Base-by-base conservation (phyloP, 2,797 vertebrate genomes). In the Hippoglossus hippoglossus region DNA sequence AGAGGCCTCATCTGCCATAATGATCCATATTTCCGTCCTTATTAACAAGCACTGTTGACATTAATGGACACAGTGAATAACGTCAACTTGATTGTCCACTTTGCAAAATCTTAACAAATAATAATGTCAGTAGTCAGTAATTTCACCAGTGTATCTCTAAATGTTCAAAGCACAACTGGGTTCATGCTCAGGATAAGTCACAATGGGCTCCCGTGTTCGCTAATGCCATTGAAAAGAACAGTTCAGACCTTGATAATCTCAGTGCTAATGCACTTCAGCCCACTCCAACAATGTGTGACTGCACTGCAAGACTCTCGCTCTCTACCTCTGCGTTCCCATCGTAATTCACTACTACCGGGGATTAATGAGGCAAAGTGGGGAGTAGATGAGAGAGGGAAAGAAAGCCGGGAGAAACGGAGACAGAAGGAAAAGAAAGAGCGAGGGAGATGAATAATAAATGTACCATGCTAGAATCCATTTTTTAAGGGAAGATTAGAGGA, bases 361-460 rank as follows among this genome's bases (percentile, higher is more conserved):
- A 83, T 85, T 90, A 89, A 92, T 90, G 88, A 89, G 82, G 81
- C 88, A 86, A 83, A 87, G 87, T 88, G 71, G 79, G 60, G 67
- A 74, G 75, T 53, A 61, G 77, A 79, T 75, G 83, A 78, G 80
- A 79, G 70, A 72, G 58, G 26, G 69, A 73, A 53, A 69, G 56
- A 80, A 84, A 75, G 82, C 68, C n/a, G 25, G 53, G 69, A 78
- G 85, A 80, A 80, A 77, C 55, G 36, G 70, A 85, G 77, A 81
- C 73, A 21, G 61, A 73, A 75, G 64, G 62, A 71, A 71, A 81
- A 79, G 76, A 73, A 50, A 71, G 70, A 82, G 81, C 55, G 52
- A 64, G 47, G 68, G 67, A 85, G 82, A 90, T 94, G 88, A 93
- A 94, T 93, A 91, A 93, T 91, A 87, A 92, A 92, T 92, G 85